Base-by-base conservation (phyloP, 2,888 invertebrate species). In the Andrena hattorfiana region DNA sequence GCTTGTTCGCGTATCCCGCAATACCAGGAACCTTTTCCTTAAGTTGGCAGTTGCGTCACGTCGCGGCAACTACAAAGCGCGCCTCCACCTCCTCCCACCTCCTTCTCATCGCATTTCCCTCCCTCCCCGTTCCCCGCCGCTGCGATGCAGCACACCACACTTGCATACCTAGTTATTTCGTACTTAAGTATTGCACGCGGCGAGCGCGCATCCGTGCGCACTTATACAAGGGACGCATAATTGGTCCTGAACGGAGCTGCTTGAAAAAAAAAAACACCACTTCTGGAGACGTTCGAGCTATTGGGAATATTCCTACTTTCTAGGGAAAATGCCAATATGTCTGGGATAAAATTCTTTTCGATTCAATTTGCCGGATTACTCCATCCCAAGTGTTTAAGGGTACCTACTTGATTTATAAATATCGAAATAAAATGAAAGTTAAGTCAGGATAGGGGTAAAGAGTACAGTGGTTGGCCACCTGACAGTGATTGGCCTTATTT, bases 21-120 rank as follows among this genome's bases (percentile, higher is more conserved):
- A 92, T 93, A 93, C 93, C 90, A 89, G 89, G 93, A 93, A 93
- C 90, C 90, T 92, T 91, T 91, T 90, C 90, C 89, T 89, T 85
- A 88, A 90, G 92, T 93, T 93, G 90, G 90, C 91, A 93, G 92
- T 93, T 93, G 90, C 92, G 91, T 93, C 94, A 94, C 94, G 94
- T 94, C 92, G 93, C 94, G 93, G 93, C 93, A 89, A 94, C 93
- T 93, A 94, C 94, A 94, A 94, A 94, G 93, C 90, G 89, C 66
- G 59, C 68, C 72, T 68, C 49, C 75, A 32, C 74, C 63, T 68
- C 70, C 83, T 75, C 77, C 81, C 49, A 71, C 78, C 69, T 42
- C 56, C 28, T 13, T 77, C 62, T 28, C 66, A 8, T 23, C 23
- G 51, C 35, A 32, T 54, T 66, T 66, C 71, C 80, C 70, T 81